Evolutionary conservation across 2,888 invertebrate genomes (phyloP).

Genomic region (Cacoxenus indagator): DNA sequence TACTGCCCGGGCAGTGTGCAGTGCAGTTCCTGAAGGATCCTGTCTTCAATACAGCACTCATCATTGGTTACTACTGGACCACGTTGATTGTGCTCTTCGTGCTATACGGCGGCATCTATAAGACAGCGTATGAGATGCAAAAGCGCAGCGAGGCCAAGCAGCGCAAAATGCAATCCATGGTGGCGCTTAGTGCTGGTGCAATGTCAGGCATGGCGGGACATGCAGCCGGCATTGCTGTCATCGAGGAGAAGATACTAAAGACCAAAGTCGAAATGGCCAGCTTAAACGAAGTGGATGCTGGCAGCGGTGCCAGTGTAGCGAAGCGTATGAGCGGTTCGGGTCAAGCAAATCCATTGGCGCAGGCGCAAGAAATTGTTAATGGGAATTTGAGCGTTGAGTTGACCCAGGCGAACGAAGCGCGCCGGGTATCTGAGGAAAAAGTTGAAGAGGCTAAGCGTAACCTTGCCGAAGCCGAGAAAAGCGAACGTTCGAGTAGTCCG

Average conservation of each 20-base stretch:
- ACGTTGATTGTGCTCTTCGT: constrained; percentile 95
- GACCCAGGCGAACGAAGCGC: constrained; percentile 52
- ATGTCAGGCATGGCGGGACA: constrained; percentile 92
- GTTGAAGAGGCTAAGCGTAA: constrained; percentile 59
- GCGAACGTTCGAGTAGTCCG: constrained; percentile 90
- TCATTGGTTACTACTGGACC: constrained; percentile 98
- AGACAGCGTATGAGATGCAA: constrained; percentile 97
- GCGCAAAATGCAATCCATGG: constrained; percentile 95
- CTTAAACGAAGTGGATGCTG: constrained; percentile 44
- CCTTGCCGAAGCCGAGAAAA: constrained; percentile 75
- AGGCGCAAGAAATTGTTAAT: constrained; percentile 52
- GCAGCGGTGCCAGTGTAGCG: constrained; percentile 56
- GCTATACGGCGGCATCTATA: constrained; percentile 96
- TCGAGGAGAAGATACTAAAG: constrained; percentile 73
- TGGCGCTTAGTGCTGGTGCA: constrained; percentile 88
- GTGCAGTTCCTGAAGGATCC: constrained; percentile 98
- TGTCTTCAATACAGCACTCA: constrained; percentile 95
- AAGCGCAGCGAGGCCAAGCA: constrained; percentile 97
- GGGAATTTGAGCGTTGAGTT: constrained; percentile 33
- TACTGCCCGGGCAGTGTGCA: constrained; percentile 89
- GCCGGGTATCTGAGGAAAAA: constrained; percentile 59
- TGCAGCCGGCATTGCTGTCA: constrained; percentile 87
- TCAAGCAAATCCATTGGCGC: constrained; percentile 61
- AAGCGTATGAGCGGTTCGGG: constrained; percentile 59
- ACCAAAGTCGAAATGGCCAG: constrained; percentile 57